Evolutionary conservation across 2,113 vertebrate genomes (phyloP), one percentile per base, ranked within the genome.

Genomic region (Maccullochella peelii): DNA sequence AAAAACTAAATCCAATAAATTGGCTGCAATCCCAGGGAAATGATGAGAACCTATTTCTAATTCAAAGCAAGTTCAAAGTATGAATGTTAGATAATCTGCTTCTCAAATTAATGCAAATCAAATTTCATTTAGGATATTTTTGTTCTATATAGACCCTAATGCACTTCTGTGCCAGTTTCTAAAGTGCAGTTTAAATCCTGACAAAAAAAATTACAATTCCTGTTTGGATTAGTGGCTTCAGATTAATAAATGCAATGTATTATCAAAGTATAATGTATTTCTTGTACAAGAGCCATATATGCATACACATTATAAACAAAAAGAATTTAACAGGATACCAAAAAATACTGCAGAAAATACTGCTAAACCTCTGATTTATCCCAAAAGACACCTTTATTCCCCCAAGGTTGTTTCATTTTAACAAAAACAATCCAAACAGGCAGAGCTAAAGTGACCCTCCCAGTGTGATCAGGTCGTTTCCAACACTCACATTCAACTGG

Each of bases 61-160:
- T 91, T 93, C 90, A 93, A 92, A 92, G 85, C 87, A 79, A 90
- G 89, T 93, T 92, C 87, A 94, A 88, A 89, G 86, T 87, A 93
- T 87, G 80, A 93, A 93, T 86, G 90, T 92, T 86, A 88, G 88
- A 92, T 94, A 90, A 92, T 89, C 86, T 79, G 91, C 63, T 87
- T 89, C 84, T 93, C 70, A 89, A 91, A 94, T 94, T 82, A 91
- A 94, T 93, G 90, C 90, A 91, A 93, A 94, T 91, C 81, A 91
- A 88, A 91, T 92, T 92, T 91, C 54, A 90, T 89, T 91, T 77
- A 80, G 86, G 89, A 86, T 91, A 89, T 93, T 91, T 91, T 90
- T 90, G 90, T 91, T 93, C 76, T 83, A 81, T 84, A 83, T 63
- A 82, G 79, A 88, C 73, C 65, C 49, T 81, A 79, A 84, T 89